Conservation (phyloP, 2,113 vertebrate genomes). For the Actenoides lindsayi region DNA sequence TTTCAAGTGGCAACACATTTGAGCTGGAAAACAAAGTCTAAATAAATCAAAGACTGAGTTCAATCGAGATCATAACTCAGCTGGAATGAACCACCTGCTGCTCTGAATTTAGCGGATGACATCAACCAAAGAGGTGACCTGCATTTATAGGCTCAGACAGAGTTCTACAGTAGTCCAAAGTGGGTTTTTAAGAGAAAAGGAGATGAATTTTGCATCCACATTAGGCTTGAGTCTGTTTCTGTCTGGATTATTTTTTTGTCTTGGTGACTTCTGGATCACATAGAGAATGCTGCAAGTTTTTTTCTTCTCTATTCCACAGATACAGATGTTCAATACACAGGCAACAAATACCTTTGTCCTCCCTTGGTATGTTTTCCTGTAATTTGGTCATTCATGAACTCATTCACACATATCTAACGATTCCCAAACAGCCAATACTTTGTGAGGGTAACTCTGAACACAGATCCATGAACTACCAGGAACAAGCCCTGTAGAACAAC, state of each 20-base stretch:
- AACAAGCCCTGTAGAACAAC: background rate
- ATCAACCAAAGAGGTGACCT: background rate
- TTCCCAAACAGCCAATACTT: background rate
- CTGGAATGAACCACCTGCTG: accelerated
- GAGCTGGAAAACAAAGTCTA: background rate
- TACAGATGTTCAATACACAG: background rate
- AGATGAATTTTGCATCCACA: background rate
- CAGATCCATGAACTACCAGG: background rate
- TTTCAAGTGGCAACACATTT: background rate
- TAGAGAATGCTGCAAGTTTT: background rate
- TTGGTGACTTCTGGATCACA: background rate
- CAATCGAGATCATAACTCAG: background rate
- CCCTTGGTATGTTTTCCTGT: background rate
- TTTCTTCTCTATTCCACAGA: background rate
- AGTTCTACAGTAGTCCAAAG: background rate
- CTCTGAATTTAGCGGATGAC: background rate
- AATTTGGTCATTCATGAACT: background rate
- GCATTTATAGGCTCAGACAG: background rate
- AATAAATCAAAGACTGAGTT: background rate
- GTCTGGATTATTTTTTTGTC: background rate
- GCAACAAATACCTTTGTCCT: background rate
- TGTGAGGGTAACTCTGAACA: background rate
- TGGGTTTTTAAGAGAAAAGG: background rate
- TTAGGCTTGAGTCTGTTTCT: background rate
- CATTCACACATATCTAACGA: background rate